phyloP scores from a whole-genome alignment of 2,888 invertebrate species.

The Lasioglossum lativentre region DNA sequence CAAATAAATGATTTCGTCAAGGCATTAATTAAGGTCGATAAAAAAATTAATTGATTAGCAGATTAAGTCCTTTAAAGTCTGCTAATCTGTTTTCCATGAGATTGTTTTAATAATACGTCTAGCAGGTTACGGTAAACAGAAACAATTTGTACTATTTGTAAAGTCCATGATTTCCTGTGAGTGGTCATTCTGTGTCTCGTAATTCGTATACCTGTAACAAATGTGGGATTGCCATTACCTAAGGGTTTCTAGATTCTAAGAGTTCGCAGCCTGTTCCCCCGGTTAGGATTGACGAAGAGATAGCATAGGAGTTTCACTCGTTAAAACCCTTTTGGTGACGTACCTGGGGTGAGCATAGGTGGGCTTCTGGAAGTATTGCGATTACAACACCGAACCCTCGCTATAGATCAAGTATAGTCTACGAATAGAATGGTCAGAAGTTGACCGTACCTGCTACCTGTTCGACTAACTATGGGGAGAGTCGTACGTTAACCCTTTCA shows the following conservation, averaged over 20 bases:
- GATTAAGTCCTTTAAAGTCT: neutral
- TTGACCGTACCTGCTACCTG: neutral
- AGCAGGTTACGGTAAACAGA: neutral
- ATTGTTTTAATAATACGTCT: neutral
- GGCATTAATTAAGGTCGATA: neutral
- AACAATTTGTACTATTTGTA: neutral
- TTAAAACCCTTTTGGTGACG: neutral
- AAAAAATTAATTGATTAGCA: neutral
- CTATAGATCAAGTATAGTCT: neutral
- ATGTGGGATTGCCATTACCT: neutral
- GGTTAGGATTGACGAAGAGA: neutral
- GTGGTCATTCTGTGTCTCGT: neutral
- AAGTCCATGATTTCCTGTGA: neutral
- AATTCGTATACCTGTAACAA: neutral
- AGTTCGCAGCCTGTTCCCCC: neutral
- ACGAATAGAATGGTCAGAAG: neutral
- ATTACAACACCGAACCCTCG: constrained; percentile 4
- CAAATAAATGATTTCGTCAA: neutral
- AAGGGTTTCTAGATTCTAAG: neutral
- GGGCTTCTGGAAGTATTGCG: neutral
- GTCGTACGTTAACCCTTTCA: neutral
- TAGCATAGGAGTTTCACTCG: neutral
- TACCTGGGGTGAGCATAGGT: neutral
- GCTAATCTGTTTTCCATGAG: neutral
- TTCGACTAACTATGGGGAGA: neutral